Conservation (phyloP, 2,888 invertebrate species). For the Platycheirus rosarum region DNA sequence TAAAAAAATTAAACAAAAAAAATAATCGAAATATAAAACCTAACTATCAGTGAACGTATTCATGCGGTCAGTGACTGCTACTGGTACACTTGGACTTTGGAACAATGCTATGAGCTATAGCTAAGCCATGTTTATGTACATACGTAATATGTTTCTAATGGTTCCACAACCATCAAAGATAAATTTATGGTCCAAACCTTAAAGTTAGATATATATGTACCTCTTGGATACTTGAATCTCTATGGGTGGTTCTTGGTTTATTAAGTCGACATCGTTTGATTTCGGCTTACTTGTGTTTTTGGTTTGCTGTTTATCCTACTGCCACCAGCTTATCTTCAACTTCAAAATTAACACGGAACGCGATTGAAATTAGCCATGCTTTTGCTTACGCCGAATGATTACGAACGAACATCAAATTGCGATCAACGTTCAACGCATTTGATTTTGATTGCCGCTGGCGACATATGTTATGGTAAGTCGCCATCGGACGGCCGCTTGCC, state of each 20-base stretch:
- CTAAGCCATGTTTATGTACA: too few relatives aligned
- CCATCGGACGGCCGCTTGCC: conserved; percentile 12
- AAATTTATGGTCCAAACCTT: background rate
- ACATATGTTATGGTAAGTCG: conserved; percentile 37
- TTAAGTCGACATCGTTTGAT: conserved; percentile 15
- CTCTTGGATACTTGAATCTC: conserved; percentile 18
- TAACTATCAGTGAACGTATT: conserved; percentile 27
- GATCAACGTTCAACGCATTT: conserved; percentile 53
- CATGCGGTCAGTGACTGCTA: conserved; percentile 66
- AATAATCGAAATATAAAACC: background rate
- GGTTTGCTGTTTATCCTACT: conserved; percentile 26
- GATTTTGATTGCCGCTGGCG: conserved; percentile 51
- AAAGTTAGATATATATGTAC: background rate
- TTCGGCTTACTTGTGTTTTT: conserved; percentile 18
- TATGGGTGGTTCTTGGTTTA: conserved; percentile 10
- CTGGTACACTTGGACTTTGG: conserved; percentile 57
- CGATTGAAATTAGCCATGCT: conserved; percentile 66
- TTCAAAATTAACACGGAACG: conserved; percentile 53
- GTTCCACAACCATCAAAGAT: background rate
- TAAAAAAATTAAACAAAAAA: background rate
- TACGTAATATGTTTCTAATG: background rate
- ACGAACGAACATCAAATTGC: conserved; percentile 16
- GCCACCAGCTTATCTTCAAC: conserved; percentile 37
- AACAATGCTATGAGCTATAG: too few relatives aligned
- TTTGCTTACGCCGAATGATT: conserved; percentile 41